A percentile compares a stretch with the other conserved stretches of the same genome.
Conservation (phyloP, 2,113 vertebrate species). For the Prolemur simus region DNA sequence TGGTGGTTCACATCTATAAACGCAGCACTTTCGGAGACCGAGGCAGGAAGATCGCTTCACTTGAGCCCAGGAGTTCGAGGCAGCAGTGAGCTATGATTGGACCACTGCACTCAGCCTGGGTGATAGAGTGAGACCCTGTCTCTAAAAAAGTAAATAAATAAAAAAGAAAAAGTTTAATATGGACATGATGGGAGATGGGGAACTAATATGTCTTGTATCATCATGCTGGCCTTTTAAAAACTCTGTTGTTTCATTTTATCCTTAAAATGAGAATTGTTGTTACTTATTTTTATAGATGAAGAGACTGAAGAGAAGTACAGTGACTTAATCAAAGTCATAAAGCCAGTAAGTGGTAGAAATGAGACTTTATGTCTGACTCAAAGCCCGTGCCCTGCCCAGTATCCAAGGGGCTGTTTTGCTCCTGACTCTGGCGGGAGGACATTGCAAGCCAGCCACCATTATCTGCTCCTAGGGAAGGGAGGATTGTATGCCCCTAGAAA, state of each 20-base stretch:
- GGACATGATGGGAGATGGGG: background rate
- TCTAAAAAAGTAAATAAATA: too few relatives aligned
- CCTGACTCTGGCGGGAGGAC: background rate
- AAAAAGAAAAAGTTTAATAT: background rate
- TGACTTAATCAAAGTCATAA: background rate
- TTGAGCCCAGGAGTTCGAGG: too few relatives aligned
- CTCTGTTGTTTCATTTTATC: background rate
- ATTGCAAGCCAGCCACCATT: background rate
- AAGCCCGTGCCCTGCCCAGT: background rate
- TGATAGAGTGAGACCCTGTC: too few relatives aligned
- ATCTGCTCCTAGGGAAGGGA: background rate
- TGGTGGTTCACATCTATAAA: too few relatives aligned
- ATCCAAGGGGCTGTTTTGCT: background rate
- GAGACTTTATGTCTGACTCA: background rate
- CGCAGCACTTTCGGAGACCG: too few relatives aligned
- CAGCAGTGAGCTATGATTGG: too few relatives aligned
- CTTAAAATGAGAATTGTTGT: background rate
- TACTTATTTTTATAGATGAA: slow-evolving; percentile 1
- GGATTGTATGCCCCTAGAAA: background rate
- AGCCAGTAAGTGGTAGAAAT: background rate
- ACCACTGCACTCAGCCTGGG: too few relatives aligned
- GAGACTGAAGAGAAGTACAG: background rate
- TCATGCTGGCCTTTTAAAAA: background rate
- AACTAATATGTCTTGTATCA: background rate
- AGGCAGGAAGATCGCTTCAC: too few relatives aligned